Percentiles rank a stretch among this genome's conserved stretches.
These are phyloP conservation scores for Anodontia alba DNA, from an alignment of 2,888 invertebrate species.

Conservation along the genomic window DNA sequence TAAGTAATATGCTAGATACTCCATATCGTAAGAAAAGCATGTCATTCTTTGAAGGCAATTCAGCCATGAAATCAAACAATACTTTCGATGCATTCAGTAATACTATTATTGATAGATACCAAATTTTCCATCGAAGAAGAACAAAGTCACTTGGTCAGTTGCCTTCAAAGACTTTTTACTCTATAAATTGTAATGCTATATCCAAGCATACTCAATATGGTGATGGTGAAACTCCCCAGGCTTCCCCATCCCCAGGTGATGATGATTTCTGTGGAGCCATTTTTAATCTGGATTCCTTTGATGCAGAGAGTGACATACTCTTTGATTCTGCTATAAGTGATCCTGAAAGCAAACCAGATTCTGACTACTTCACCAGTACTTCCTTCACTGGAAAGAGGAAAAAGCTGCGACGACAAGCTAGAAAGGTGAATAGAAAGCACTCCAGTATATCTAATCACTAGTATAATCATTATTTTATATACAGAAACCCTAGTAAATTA, in stretches of 20 bases:
- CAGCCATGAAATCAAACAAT: constrained; percentile 53
- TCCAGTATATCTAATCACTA: neutral
- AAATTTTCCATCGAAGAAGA: constrained; percentile 51
- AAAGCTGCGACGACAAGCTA: constrained; percentile 35
- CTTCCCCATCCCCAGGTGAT: constrained; percentile 55
- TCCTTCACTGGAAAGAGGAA: constrained; percentile 16
- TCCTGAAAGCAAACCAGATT: constrained; percentile 31
- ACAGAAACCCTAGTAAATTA: constrained; percentile 2
- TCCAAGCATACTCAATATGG: constrained; percentile 59
- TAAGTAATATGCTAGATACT: constrained; percentile 52
- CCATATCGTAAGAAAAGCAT: constrained; percentile 63
- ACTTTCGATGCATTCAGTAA: constrained; percentile 60
- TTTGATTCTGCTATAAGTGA: constrained; percentile 31
- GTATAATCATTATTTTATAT: neutral
- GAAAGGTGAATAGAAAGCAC: constrained; percentile 45
- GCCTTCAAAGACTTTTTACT: constrained; percentile 14
- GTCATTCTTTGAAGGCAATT: constrained; percentile 59
- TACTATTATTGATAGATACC: constrained; percentile 49
- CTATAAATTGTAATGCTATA: neutral
- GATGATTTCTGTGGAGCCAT: constrained; percentile 26
- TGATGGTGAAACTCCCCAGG: constrained; percentile 60
- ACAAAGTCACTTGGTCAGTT: constrained; percentile 57
- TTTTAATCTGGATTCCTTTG: constrained; percentile 52
- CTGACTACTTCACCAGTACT: neutral
- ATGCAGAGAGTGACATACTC: constrained; percentile 34